Conservation (phyloP, 35 echinoderm and acorn worm genomes). For the Lytechinus variegatus region DNA sequence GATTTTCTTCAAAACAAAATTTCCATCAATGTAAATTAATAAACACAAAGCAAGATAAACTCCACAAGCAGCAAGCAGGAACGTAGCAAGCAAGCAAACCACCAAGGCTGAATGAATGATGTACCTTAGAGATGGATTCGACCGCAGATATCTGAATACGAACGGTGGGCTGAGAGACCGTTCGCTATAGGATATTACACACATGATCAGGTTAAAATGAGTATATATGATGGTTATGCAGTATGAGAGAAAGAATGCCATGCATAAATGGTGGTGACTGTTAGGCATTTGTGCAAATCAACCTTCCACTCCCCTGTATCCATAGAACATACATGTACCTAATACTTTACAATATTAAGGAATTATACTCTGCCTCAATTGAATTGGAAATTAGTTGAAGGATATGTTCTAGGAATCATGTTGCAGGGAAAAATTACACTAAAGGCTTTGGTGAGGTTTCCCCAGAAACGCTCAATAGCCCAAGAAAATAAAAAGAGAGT, state of each 20-base stretch:
- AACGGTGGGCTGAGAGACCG: constrained; percentile 11
- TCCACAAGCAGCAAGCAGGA: background rate
- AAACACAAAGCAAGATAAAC: background rate
- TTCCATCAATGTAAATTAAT: background rate
- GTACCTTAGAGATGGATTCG: constrained; percentile 39
- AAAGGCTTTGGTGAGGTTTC: no score
- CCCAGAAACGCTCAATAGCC: no score
- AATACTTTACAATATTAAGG: no score
- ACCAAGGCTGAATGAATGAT: background rate
- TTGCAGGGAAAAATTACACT: no score
- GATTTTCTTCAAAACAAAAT: no score
- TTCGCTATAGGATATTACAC: constrained; percentile 21
- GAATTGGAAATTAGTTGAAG: no score
- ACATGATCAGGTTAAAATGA: background rate
- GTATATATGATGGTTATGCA: background rate
- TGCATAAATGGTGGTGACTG: background rate
- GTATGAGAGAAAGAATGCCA: background rate
- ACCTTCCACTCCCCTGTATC: background rate
- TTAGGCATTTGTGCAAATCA: background rate
- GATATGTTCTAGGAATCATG: no score
- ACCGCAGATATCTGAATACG: constrained; percentile 22
- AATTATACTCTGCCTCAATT: no score
- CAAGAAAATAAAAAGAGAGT: no score
- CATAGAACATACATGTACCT: no score
- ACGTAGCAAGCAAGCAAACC: background rate